Percentiles rank a stretch among this genome's conserved stretches.
These are phyloP conservation scores for Antheraea assamensis DNA, from an alignment of 2,888 invertebrate species.

Conservation along the genomic window DNA sequence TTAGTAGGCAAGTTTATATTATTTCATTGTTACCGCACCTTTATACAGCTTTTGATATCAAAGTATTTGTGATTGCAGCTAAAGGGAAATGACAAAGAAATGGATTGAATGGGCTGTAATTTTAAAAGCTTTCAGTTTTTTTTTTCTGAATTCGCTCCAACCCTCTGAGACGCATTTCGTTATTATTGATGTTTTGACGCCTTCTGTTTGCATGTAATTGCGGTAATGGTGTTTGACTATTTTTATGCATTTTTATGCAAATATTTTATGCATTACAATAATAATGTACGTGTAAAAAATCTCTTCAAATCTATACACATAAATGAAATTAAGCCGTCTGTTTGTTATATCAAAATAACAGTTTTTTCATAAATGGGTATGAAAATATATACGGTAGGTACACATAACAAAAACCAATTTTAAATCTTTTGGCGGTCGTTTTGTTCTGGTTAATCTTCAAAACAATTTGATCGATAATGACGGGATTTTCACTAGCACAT, in stretches of 20 bases:
- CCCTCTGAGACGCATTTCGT: conserved; percentile 56
- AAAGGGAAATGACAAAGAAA: conserved; percentile 71
- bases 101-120: conserved; percentile 76
- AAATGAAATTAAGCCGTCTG: too few species aligned
- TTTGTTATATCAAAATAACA: too few species aligned
- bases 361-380: too few species aligned
- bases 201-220: conserved; percentile 39
- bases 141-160: conserved; percentile 60
- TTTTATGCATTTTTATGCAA: neutral
- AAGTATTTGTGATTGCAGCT: conserved; percentile 54
- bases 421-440: too few species aligned
- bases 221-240: conserved; percentile 11
- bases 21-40: conserved; percentile 27
- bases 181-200: conserved; percentile 80
- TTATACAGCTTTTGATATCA: conserved; percentile 46
- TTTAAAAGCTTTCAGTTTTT: conserved; percentile 78
- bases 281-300: neutral
- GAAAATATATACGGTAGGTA: too few species aligned
- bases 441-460: too few species aligned
- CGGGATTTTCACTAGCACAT: too few species aligned
- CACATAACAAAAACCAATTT: too few species aligned
- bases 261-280: neutral
- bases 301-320: too few species aligned
- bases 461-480: too few species aligned
- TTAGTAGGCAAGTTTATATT: conserved; percentile 12